phyloP scores from a whole-genome alignment of 2,113 vertebrate genomes.

The Toxotes jaculatrix region DNA sequence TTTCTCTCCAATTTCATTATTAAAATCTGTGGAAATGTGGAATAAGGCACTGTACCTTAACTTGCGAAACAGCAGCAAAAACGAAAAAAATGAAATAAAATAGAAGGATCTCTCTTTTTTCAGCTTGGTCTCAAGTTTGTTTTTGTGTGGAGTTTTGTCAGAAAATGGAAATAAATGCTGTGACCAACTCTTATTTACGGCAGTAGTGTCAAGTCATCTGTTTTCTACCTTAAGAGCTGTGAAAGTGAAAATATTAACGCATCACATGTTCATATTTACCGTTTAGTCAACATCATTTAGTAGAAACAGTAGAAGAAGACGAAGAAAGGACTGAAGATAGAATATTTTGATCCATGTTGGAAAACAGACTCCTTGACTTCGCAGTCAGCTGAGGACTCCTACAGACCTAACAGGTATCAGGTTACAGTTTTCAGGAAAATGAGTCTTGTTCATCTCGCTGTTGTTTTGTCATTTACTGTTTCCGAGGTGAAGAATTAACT shows the following conservation, averaged over 20 bases:
- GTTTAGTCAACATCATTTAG: neutral
- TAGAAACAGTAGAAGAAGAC: neutral
- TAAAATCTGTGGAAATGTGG: slow-evolving; percentile 70
- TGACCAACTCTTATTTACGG: slow-evolving; percentile 60
- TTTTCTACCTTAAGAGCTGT: slow-evolving; percentile 1
- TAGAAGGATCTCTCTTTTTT: slow-evolving; percentile 84
- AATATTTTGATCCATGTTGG: no score
- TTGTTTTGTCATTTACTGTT: no score
- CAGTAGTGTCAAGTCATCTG: slow-evolving; percentile 44
- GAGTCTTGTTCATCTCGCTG: no score
- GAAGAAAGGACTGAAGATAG: neutral
- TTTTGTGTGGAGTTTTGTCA: slow-evolving; percentile 77
- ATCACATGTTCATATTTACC: no score
- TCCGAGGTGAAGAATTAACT: no score
- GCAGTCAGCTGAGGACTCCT: neutral
- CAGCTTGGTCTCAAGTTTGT: slow-evolving; percentile 79
- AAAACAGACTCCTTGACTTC: neutral
- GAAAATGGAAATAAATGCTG: slow-evolving; percentile 78
- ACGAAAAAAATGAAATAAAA: slow-evolving; percentile 79
- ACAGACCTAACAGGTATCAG: neutral
- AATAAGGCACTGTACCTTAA: slow-evolving; percentile 73
- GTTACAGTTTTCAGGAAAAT: neutral
- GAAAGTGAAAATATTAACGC: neutral
- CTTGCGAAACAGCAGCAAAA: slow-evolving; percentile 67
- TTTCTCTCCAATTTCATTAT: slow-evolving; percentile 83